Evolutionary conservation across 2,113 vertebrate species (phyloP), one percentile per base, ranked within the genome.

Genomic region (Catharus bicknelli): DNA sequence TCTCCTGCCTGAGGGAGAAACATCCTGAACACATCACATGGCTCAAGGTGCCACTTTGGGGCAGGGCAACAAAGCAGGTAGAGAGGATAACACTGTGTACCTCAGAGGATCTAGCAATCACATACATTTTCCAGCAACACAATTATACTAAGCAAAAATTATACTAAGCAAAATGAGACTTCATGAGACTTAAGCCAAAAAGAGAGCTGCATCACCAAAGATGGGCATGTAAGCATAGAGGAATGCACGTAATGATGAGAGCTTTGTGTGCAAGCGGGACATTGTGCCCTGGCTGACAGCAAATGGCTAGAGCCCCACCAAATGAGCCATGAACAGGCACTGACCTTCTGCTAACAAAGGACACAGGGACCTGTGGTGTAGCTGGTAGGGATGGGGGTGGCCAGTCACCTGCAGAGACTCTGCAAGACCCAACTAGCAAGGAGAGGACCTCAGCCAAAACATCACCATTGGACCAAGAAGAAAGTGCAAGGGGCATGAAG

Each of bases 11-110:
- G 36, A 38, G 47, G 27, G 10, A 68, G 48, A 68, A 75, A 38
- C 11, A 42, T 11, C 17, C 40, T 3, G 1, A 76, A 47, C 1
- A 21, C 10, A 32, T 32, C 2, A 0, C 17, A 16, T 25, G 30
- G 34, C 16, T 36, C 17, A 51, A 50, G 15, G 43, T 38, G 21
- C 18, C 15, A 4, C 26, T 14, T 17, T 9, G 21, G 30, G 36
- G 17, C 22, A 59, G 13, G 15, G 19, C 26, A 47, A 19, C 5
- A 2, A 0, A 26, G 36, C 29, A 34, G 12, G 22, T 5, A 26
- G 40, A 72, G 5, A 27, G 26, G 6, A 4, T 38, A 69, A 34
- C 4, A 12, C 32, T 27, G 10, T 18, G 18, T 32, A 47, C 16
- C 19, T 30, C 9, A 16, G 11, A 16, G 18, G 22, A 45, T 47